Conservation (phyloP, 2,888 invertebrate species). For the Aphidius colemani region DNA sequence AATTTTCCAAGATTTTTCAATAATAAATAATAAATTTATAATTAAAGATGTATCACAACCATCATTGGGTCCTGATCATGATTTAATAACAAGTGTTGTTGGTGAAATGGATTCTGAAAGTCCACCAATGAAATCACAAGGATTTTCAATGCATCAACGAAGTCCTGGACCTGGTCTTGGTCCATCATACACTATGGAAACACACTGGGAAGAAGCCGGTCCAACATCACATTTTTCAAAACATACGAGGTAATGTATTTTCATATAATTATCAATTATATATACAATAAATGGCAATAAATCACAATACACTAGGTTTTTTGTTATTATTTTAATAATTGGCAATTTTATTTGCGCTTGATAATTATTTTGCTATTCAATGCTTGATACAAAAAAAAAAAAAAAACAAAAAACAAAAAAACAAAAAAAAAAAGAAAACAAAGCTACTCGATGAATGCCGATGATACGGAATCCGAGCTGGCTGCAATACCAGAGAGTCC, state of each 20-base stretch:
- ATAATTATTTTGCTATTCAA: conserved; percentile 41
- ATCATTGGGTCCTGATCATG: conserved; percentile 72
- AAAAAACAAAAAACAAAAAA: conserved; percentile 38
- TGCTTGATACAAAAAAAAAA: conserved; percentile 42
- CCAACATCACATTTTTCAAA: conserved; percentile 50
- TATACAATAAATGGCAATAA: background rate
- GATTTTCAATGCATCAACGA: conserved; percentile 48
- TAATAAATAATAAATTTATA: conserved; percentile 2
- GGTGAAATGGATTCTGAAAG: conserved; percentile 51
- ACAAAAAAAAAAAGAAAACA: conserved; percentile 36
- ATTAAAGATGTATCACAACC: conserved; percentile 75
- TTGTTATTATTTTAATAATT: conserved; percentile 12
- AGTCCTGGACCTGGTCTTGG: conserved; percentile 45
- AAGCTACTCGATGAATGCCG: conserved; percentile 69
- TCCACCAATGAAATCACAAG: conserved; percentile 47
- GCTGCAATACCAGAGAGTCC: conserved; percentile 90
- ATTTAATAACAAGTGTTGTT: conserved; percentile 53
- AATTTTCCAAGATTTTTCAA: no score
- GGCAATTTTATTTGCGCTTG: conserved; percentile 34
- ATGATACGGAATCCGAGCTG: conserved; percentile 86
- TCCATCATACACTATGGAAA: conserved; percentile 63
- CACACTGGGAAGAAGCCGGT: conserved; percentile 74
- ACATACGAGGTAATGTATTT: conserved; percentile 47
- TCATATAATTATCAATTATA: background rate
- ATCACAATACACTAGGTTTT: background rate